Conservation (phyloP, 2,797 vertebrate genomes). For the Psittacula echo region DNA sequence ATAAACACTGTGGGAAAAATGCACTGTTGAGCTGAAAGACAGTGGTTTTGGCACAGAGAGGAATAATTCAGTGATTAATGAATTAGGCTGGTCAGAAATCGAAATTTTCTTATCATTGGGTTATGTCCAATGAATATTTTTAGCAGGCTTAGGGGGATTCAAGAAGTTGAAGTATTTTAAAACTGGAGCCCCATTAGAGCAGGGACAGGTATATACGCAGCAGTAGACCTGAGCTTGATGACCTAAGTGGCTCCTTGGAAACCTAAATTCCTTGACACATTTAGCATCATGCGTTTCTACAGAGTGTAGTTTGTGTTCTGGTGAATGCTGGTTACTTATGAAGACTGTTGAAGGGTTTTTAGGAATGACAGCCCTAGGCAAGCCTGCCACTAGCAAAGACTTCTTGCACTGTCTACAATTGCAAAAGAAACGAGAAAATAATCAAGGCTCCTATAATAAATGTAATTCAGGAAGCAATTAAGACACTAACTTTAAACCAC, state of each 20-base stretch:
- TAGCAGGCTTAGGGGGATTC: background rate
- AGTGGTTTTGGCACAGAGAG: background rate
- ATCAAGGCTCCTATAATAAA: background rate
- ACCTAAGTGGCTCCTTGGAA: background rate
- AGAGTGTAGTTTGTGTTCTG: background rate
- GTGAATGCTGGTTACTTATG: background rate
- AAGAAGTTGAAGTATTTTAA: background rate
- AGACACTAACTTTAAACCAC: background rate
- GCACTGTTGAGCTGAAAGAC: background rate
- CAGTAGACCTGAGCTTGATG: background rate
- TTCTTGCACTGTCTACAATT: background rate
- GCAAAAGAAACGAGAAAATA: background rate
- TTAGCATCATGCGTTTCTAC: background rate
- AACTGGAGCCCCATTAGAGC: background rate
- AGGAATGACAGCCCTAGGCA: background rate
- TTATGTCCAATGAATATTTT: background rate
- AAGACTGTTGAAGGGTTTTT: background rate
- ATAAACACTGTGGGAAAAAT: accelerated
- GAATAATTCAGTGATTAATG: background rate
- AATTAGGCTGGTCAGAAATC: background rate
- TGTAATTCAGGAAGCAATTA: background rate
- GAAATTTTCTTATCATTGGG: background rate
- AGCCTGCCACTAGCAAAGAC: background rate
- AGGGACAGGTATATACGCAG: background rate
- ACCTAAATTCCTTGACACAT: background rate